Conservation (phyloP, 1,140 invertebrate species). For the Temnothorax curvispinosus region DNA sequence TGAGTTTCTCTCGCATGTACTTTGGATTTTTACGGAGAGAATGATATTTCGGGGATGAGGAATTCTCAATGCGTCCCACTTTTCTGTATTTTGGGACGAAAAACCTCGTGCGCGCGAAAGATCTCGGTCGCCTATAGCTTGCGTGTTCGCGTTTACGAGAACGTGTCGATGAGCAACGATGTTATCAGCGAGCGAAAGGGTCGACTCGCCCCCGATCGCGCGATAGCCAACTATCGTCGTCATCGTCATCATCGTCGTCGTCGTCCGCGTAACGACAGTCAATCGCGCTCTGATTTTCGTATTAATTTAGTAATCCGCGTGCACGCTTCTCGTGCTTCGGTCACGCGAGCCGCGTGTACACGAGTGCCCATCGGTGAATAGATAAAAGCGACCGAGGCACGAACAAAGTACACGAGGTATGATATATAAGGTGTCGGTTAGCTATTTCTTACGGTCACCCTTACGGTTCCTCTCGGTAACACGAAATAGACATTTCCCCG, state of each 20-base stretch:
- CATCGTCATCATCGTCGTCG: background rate
- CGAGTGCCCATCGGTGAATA: constrained; percentile 54
- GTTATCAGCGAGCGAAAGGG: constrained; percentile 23
- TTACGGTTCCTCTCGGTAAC: background rate
- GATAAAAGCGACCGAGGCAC: constrained; percentile 38
- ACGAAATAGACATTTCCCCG: background rate
- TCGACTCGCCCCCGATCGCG: constrained; percentile 40
- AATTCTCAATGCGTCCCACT: background rate
- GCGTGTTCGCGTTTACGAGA: constrained; percentile 43
- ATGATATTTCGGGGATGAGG: constrained; percentile 18
- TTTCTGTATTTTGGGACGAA: constrained; percentile 15
- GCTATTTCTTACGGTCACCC: background rate
- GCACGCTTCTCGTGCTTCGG: constrained; percentile 40
- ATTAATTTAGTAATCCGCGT: constrained; percentile 60
- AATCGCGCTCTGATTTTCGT: constrained; percentile 60
- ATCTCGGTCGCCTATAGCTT: background rate
- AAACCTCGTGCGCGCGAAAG: background rate
- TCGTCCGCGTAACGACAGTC: constrained; percentile 42
- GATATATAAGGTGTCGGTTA: constrained; percentile 14
- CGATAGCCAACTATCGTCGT: constrained; percentile 28
- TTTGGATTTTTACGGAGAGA: background rate
- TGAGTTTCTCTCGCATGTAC: background rate
- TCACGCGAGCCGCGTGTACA: constrained; percentile 53
- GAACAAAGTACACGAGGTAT: constrained; percentile 16
- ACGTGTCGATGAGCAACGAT: constrained; percentile 38